Conservation (phyloP, 2,888 invertebrate species). For the Dexiosoma caninum region DNA sequence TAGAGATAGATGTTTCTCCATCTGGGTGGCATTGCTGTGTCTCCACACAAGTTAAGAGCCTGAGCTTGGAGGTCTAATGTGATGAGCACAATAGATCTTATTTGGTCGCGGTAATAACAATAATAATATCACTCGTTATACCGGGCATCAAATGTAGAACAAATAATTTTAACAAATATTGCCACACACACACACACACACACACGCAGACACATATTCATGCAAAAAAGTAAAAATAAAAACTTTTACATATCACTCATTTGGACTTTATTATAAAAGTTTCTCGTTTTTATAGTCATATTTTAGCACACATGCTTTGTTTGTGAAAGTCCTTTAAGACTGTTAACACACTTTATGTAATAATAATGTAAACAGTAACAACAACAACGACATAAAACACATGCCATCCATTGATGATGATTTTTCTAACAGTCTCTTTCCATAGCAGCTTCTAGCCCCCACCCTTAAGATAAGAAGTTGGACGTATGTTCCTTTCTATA, state of each 20-base stretch:
- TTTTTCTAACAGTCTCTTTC: too few relatives aligned
- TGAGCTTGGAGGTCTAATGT: too few relatives aligned
- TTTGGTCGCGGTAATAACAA: too few relatives aligned
- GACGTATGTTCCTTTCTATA: not conserved
- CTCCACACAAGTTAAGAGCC: too few relatives aligned
- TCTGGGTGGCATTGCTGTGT: too few relatives aligned
- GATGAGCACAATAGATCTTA: too few relatives aligned
- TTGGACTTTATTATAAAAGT: slow-evolving; percentile 63
- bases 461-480: not conserved
- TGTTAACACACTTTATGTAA: slow-evolving; percentile 2
- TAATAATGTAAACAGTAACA: not conserved
- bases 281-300: slow-evolving; percentile 10
- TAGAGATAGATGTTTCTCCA: too few relatives aligned
- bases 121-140: too few relatives aligned
- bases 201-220: not conserved
- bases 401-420: slow-evolving; percentile 49
- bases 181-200: slow-evolving; percentile 7
- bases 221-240: not conserved
- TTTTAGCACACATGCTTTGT: slow-evolving; percentile 50
- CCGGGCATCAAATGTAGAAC: too few relatives aligned
- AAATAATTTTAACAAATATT: too few relatives aligned
- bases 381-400: not conserved
- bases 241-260: slow-evolving; percentile 62
- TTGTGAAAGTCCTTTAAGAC: slow-evolving; percentile 50
- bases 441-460: not conserved